A percentile compares a stretch with the other conserved stretches of the same genome.
These are phyloP conservation scores for Periophthalmus modestus DNA, from an alignment of 2,113 vertebrate species.

Conservation along the genomic window DNA sequence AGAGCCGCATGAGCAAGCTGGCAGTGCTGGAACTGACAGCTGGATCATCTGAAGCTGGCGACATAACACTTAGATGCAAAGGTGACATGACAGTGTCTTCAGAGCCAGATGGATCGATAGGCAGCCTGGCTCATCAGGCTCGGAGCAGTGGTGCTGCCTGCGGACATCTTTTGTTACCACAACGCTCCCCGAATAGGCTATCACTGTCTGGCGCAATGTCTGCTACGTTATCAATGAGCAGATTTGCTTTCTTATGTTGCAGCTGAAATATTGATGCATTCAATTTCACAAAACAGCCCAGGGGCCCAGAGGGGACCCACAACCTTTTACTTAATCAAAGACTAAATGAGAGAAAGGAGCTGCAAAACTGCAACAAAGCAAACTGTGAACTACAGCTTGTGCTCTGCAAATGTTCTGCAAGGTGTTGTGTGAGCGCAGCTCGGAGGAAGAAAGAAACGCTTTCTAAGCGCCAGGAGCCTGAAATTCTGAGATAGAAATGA, in stretches of 20 bases:
- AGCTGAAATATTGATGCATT: slow-evolving; percentile 65
- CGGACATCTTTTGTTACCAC: slow-evolving; percentile 45
- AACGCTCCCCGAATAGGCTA: slow-evolving; percentile 48
- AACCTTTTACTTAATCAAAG: slow-evolving; percentile 17
- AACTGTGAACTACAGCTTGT: slow-evolving; percentile 4
- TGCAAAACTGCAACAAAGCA: neutral
- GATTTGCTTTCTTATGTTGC: slow-evolving; percentile 66
- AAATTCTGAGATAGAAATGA: slow-evolving; percentile 55
- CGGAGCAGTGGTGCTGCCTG: slow-evolving; percentile 67
- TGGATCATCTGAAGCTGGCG: slow-evolving; percentile 77
- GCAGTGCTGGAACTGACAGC: slow-evolving; percentile 72
- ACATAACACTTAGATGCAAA: slow-evolving; percentile 80
- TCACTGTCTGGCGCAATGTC: slow-evolving; percentile 53
- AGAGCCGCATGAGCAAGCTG: slow-evolving; percentile 68
- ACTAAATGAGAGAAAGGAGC: neutral
- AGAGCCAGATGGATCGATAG: slow-evolving; percentile 80
- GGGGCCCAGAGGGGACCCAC: slow-evolving; percentile 45
- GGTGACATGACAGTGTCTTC: slow-evolving; percentile 80
- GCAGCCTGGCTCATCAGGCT: slow-evolving; percentile 61
- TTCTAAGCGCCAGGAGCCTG: slow-evolving; percentile 25
- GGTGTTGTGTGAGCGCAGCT: slow-evolving; percentile 9
- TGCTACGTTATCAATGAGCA: slow-evolving; percentile 65
- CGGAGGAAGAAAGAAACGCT: neutral
- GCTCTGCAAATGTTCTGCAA: slow-evolving; percentile 1
- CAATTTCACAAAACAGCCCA: slow-evolving; percentile 53